Evolutionary conservation across 2,113 vertebrate genomes (phyloP).

Genomic region (Chamaetylas fuelleborni): DNA sequence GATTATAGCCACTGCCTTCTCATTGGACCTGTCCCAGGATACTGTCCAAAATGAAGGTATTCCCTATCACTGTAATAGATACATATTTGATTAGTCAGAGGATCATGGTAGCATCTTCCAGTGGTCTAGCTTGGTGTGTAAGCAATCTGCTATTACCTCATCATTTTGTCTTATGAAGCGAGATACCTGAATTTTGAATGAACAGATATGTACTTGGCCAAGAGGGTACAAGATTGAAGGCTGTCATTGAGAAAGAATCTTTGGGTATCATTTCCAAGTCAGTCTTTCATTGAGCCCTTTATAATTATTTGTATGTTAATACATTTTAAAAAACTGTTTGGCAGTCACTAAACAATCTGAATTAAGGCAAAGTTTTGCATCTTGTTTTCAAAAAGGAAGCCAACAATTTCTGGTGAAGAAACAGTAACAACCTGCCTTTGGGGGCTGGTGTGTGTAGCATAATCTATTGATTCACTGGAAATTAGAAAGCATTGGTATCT

Average conservation of each 20-base stretch:
- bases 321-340: neutral
- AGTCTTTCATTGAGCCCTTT: neutral
- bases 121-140: neutral
- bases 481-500: constrained; percentile 23
- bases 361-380: constrained; percentile 17
- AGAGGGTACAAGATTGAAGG: neutral
- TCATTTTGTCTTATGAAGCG: neutral
- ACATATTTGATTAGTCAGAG: neutral
- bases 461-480: constrained; percentile 39
- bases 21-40: neutral
- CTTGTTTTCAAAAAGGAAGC: constrained; percentile 17
- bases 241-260: neutral
- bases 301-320: neutral
- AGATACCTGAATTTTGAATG: neutral
- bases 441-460: neutral
- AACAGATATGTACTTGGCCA: neutral
- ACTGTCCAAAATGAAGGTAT: neutral
- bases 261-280: neutral
- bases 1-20: neutral
- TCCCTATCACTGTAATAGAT: neutral
- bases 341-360: constrained; percentile 10
- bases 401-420: constrained; percentile 7
- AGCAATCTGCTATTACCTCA: neutral
- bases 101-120: neutral
- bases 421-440: neutral